Percentiles rank a stretch among this genome's conserved stretches.
Conservation (phyloP, 35 echinoderm and acorn worm species). For the Apostichopus parvimensis region DNA sequence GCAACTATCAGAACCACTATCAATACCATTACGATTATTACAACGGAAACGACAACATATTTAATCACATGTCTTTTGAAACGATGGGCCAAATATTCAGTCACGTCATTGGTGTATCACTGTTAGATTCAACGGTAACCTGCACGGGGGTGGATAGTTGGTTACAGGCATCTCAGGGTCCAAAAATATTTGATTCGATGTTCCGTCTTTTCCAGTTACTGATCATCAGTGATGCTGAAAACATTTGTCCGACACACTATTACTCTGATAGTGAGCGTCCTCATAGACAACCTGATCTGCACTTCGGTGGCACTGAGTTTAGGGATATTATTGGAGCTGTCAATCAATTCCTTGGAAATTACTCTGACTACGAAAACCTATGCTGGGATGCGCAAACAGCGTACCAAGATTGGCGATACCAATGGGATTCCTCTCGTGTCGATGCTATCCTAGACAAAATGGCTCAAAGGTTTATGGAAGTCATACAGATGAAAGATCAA, state of each 20-base stretch:
- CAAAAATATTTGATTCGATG: neutral
- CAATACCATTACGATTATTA: neutral
- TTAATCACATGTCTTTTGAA: neutral
- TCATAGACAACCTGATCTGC: neutral
- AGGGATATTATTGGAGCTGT: conserved; percentile 23
- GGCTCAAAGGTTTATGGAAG: neutral
- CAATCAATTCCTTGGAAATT: conserved; percentile 37
- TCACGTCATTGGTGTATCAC: neutral
- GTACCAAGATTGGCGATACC: neutral
- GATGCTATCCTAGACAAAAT: conserved; percentile 14
- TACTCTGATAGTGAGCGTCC: neutral
- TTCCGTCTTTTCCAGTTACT: conserved; percentile 9
- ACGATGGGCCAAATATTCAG: neutral
- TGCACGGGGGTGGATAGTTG: conserved; percentile 16
- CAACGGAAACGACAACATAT: neutral
- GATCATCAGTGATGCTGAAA: neutral
- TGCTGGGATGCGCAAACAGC: conserved; percentile 44
- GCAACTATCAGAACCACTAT: neutral
- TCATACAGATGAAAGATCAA: neutral
- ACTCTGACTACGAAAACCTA: conserved; percentile 36
- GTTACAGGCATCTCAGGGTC: neutral
- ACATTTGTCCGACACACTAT: conserved; percentile 34
- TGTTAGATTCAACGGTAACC: neutral
- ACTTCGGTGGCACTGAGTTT: neutral
- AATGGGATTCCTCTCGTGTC: neutral